Evolutionary conservation across 2,797 vertebrate genomes (phyloP).

Genomic region (Catharus ustulatus): DNA sequence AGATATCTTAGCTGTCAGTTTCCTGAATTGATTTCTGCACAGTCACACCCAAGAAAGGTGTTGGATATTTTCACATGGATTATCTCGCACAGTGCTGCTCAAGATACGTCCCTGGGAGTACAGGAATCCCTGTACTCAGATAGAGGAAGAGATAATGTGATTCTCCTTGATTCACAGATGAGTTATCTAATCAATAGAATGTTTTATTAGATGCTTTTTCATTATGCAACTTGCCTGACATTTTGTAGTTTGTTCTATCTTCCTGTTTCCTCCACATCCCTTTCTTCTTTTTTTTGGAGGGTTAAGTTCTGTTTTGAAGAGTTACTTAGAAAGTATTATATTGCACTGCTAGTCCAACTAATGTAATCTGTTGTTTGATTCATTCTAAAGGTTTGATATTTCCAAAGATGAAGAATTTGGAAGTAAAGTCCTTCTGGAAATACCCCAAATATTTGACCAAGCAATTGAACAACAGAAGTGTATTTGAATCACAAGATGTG

Average conservation of each 20-base stretch:
- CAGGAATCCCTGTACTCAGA: neutral
- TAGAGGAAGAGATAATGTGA: neutral
- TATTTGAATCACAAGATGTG: neutral
- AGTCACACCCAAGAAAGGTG: neutral
- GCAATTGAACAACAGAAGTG: neutral
- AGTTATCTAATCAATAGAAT: neutral
- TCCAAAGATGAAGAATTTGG: neutral
- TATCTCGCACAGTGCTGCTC: neutral
- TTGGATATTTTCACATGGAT: neutral
- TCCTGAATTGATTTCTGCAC: neutral
- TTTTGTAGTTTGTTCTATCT: neutral
- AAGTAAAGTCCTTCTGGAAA: neutral
- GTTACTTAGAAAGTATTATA: neutral
- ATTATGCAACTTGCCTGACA: neutral
- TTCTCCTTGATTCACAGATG: neutral
- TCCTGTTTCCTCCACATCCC: accelerated
- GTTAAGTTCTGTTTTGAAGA: neutral
- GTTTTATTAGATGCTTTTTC: neutral
- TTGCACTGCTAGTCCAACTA: neutral
- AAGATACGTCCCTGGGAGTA: neutral
- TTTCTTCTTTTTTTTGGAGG: neutral
- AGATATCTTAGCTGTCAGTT: neutral
- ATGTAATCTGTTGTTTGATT: neutral
- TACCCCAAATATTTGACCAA: neutral
- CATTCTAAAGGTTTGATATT: neutral